Evolutionary conservation across 2,888 invertebrate genomes (phyloP).

Genomic region (Criorhina ranunculi): DNA sequence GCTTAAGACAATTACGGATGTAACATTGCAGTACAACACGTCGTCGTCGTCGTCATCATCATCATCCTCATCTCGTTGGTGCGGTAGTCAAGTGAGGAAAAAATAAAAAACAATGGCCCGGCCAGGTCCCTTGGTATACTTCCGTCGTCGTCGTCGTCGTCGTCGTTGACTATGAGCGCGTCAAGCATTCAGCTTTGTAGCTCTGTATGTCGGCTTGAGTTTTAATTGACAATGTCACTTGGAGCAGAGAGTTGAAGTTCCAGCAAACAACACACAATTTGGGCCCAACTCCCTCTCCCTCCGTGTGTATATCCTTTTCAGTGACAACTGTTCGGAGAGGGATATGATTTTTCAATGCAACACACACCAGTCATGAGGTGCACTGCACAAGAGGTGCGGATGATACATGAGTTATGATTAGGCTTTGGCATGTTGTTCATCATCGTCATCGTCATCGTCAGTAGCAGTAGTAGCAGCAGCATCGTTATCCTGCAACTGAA

Average conservation of each 20-base stretch:
- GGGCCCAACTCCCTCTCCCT: not conserved
- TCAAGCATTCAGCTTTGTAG: conserved; percentile 29
- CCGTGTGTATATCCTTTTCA: conserved; percentile 39
- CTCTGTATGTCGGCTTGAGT: conserved; percentile 35
- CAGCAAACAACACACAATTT: conserved; percentile 1
- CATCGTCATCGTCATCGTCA: conserved; percentile 22
- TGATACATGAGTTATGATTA: conserved; percentile 68
- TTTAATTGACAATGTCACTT: conserved; percentile 69
- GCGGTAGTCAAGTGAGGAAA: conserved; percentile 66
- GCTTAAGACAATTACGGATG: conserved; percentile 75
- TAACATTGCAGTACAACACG: conserved; percentile 74
- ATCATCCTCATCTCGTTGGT: conserved; percentile 9
- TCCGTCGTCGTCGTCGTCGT: conserved; percentile 54
- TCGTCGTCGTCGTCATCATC: conserved; percentile 53
- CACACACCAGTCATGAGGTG: not conserved
- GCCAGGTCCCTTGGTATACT: conserved; percentile 52
- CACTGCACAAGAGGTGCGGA: conserved; percentile 26
- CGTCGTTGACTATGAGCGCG: conserved; percentile 34
- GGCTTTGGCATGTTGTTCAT: conserved; percentile 65
- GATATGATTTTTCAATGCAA: conserved; percentile 38
- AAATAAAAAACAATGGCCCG: conserved; percentile 66
- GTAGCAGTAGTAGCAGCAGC: conserved; percentile 17
- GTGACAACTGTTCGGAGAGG: conserved; percentile 53
- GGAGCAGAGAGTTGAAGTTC: conserved; percentile 48
- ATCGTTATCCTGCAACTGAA: conserved; percentile 64